These are phyloP conservation scores for Adineta ricciae DNA, from an alignment of 2,888 invertebrate genomes.

Conservation along the genomic window DNA sequence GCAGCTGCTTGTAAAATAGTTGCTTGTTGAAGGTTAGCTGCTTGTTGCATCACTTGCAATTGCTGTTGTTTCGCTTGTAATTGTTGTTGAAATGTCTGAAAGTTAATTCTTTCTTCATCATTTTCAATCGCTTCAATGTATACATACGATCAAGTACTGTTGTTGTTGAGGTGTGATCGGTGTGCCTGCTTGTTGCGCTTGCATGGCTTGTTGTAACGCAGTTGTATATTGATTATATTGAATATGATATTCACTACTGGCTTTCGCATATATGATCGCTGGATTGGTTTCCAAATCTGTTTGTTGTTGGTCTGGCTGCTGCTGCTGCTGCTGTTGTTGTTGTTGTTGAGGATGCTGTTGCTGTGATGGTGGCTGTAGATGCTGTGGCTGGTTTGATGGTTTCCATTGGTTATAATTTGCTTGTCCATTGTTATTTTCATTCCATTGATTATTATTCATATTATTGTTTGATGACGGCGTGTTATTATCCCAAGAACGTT, in stretches of 20 bases:
- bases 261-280: slow-evolving; percentile 2
- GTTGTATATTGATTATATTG: slow-evolving; percentile 17
- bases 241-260: neutral
- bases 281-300: neutral
- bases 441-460: slow-evolving; percentile 12
- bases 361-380: neutral
- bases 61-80: slow-evolving; percentile 10
- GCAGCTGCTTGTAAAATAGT: neutral
- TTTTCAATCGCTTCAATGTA: neutral
- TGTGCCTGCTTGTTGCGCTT: neutral
- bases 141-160: slow-evolving; percentile 2
- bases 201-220: neutral
- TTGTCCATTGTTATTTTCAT: neutral
- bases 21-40: slow-evolving; percentile 7
- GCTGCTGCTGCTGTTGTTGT: neutral
- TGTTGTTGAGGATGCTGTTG: neutral
- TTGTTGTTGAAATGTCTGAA: slow-evolving; percentile 10
- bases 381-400: neutral
- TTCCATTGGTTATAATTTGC: neutral
- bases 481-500: slow-evolving; percentile 2
- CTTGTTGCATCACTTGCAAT: slow-evolving; percentile 2
- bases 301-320: neutral
- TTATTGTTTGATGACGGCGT: neutral
- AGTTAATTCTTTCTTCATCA: neutral
- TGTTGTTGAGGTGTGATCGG: slow-evolving; percentile 11